Base-by-base conservation (phyloP, 2,113 vertebrate species). In the Microcebus lehilahytsara region DNA sequence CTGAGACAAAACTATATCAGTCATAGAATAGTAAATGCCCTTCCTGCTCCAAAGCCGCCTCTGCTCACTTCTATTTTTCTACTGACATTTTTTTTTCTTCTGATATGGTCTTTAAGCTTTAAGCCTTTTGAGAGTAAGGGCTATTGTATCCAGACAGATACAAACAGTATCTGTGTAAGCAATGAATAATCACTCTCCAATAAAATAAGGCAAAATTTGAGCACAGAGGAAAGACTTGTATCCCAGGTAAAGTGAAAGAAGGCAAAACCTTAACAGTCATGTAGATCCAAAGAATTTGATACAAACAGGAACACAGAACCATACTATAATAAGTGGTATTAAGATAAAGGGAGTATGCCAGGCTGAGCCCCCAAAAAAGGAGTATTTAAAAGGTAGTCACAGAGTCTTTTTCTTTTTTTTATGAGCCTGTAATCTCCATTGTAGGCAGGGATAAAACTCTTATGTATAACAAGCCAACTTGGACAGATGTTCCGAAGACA, bases 401-500 rank as follows among this genome's bases (percentile, higher is more conserved):
- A 87, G 9, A 40, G 56, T 56, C 42, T 11, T 12, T 49, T n/a
- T 1, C 51, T 34, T 53, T 1, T 66, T 46, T 72, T 23, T 2
- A 42, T 81, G 77, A 93, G 42, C 13, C 58, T 81, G 14, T 25
- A 69, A 69, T 85, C 74, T 90, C 69, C 78, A 27, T 17, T 79
- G 62, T 62, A 94, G 89, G 30, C 85, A 69, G 27, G 46, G 46
- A 88, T 88, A 94, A 90, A 96, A 94, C 80, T 92, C 53, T 75
- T 23, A 62, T 53, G 40, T 16, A 67, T n/a, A 81, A 64, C 12
- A 72, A 95, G 91, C 90, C 94, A 96, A 93, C 19, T 19, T 64
- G 67, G 93, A 95, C 95, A 97, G 96, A 96, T 97, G 97, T 96
- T 97, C 62, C 60, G 72, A 96, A 91, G 93, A 95, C 93, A 96